These are phyloP conservation scores for Takifugu rubripes DNA, from an alignment of 2,797 vertebrate genomes.

Conservation along the genomic window DNA sequence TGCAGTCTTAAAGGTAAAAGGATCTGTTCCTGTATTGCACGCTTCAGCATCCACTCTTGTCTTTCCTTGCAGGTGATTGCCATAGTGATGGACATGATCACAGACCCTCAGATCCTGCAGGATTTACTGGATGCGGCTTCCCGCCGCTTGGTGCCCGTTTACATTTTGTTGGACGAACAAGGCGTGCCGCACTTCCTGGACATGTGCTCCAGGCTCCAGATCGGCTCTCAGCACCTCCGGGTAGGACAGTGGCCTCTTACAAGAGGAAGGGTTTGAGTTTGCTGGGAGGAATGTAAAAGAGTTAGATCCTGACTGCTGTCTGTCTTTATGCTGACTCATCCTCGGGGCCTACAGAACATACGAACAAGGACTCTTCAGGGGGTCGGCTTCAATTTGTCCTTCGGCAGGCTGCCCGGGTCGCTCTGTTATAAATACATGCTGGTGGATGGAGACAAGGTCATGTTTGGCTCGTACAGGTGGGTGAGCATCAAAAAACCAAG, in stretches of 20 bases:
- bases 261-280: too few species aligned
- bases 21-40: too few species aligned
- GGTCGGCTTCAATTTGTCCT: conserved; percentile 80
- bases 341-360: conserved; percentile 78
- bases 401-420: conserved; percentile 83
- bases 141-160: conserved; percentile 82
- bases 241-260: conserved; percentile 53
- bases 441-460: conserved; percentile 91
- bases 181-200: conserved; percentile 86
- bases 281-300: too few species aligned
- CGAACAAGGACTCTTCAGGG: conserved; percentile 83
- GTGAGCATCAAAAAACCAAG: background rate
- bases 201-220: conserved; percentile 85
- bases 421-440: conserved; percentile 88
- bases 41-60: too few species aligned
- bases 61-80: conserved; percentile 81
- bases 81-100: conserved; percentile 92
- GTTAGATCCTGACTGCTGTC: background rate
- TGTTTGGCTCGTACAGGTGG: conserved; percentile 92
- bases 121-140: conserved; percentile 87
- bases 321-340: conserved; percentile 2
- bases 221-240: conserved; percentile 78
- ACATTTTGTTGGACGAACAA: conserved; percentile 83
- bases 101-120: conserved; percentile 87
- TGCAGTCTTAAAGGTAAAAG: too few species aligned